Evolutionary conservation across 2,113 vertebrate species (phyloP), one percentile per base, ranked within the genome.

Genomic region (Oryzias curvinotus): DNA sequence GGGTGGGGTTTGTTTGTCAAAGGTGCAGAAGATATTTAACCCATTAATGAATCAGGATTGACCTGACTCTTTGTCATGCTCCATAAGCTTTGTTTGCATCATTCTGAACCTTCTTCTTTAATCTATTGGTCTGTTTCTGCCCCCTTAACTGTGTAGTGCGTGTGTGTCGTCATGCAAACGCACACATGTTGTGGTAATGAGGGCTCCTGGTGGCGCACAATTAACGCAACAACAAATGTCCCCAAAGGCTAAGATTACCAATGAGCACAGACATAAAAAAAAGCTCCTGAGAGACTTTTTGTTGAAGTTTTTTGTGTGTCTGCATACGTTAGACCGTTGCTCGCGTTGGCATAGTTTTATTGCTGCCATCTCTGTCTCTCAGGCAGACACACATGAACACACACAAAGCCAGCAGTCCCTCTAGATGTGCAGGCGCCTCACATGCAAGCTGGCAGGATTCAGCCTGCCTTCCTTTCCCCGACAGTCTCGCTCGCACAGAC

Each of bases 211-310:
- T 85, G 87, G 79, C 89, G 83, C 90, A 80, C 88, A 91, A 92
- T 91, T 92, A 92, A 91, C 90, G 87, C 88, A 90, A 88, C 78
- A 85, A 78, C 80, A 86, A 90, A 88, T 83, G 84, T 90, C 89
- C 88, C 89, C 81, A 85, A 89, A 89, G 90, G 86, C 83, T 90
- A 88, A 90, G 88, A 90, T 92, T 91, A 92, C 87, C 85, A 72
- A 80, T 89, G 82, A 91, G 87, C 82, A 80, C 84, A 88, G 90
- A 3, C 86, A 87, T 82, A 90, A 88, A 89, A 90, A 84, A 77
- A 77, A 78, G 76, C 88, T 85, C 74, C 36, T n/a, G 87, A 91
- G 87, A 87, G 73, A 76, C 57, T 75, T 70, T 71, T 52, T 65
- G 47, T 47, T 30, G 79, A 84, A 85, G 76, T 84, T 76, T 78